phyloP scores from a whole-genome alignment of 2,888 invertebrate species.

The Ernsta delagoae region DNA sequence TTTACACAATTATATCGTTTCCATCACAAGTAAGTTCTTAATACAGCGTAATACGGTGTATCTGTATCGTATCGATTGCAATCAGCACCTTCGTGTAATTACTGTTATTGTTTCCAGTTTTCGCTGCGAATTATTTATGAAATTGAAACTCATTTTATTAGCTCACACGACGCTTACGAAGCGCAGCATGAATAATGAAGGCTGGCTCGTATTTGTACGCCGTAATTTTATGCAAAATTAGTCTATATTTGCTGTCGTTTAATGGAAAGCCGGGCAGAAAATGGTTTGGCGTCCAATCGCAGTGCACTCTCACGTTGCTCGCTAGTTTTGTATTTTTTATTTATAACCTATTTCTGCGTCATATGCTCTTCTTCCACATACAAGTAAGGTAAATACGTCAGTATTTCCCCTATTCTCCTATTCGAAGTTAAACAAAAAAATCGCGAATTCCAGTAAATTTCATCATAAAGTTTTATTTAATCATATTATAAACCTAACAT shows the following conservation, averaged over 20 bases:
- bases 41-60: not conserved
- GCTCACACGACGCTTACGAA: constrained; percentile 48
- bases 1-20: constrained; percentile 1
- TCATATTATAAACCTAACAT: too few species aligned
- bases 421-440: too few species aligned
- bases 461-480: too few species aligned
- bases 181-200: constrained; percentile 51
- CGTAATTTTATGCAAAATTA: constrained; percentile 39
- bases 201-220: constrained; percentile 26
- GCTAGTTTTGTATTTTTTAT: not conserved
- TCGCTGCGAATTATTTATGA: constrained; percentile 52
- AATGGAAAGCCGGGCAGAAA: constrained; percentile 13
- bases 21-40: not conserved
- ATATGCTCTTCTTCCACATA: too few species aligned
- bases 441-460: too few species aligned
- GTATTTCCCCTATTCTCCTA: too few species aligned
- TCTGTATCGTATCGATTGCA: constrained; percentile 38
- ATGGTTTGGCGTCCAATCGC: constrained; percentile 22
- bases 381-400: too few species aligned
- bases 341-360: not conserved
- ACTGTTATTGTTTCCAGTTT: constrained; percentile 46
- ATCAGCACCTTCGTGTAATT: constrained; percentile 41
- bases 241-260: constrained; percentile 24
- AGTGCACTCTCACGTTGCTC: constrained; percentile 3
- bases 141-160: constrained; percentile 54